Conservation (phyloP, 2,888 invertebrate genomes). For the Meiosimyza platycephala region DNA sequence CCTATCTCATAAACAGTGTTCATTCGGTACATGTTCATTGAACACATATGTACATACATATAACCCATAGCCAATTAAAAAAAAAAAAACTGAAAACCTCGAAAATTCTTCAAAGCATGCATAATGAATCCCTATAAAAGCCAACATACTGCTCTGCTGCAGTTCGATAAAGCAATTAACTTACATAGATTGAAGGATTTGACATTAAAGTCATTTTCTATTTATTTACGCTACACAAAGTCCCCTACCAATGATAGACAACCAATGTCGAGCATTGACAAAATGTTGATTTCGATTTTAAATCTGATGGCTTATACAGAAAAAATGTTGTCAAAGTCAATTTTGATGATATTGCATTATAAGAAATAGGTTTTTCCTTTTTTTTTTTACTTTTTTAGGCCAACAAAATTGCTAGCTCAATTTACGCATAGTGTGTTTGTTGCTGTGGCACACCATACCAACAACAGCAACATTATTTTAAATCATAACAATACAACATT, state of each 20-base stretch:
- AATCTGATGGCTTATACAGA: no score
- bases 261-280: neutral
- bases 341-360: no score
- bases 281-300: neutral
- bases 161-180: neutral
- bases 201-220: neutral
- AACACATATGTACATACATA: no score
- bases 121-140: neutral
- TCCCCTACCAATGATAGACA: neutral
- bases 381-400: conserved; percentile 17
- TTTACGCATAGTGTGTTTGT: conserved; percentile 1
- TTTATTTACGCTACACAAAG: neutral
- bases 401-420: conserved; percentile 4
- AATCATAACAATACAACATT: conserved; percentile 9
- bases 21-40: no score
- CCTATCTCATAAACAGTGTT: no score
- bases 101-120: neutral
- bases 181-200: neutral
- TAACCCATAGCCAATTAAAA: neutral
- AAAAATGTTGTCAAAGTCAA: no score
- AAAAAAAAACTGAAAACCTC: neutral
- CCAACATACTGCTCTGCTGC: neutral
- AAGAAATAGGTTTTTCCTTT: neutral
- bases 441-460: neutral
- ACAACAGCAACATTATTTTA: conserved; percentile 3